Evolutionary conservation across 2,797 vertebrate species (phyloP).

Genomic region (Enteromius argenteus): DNA sequence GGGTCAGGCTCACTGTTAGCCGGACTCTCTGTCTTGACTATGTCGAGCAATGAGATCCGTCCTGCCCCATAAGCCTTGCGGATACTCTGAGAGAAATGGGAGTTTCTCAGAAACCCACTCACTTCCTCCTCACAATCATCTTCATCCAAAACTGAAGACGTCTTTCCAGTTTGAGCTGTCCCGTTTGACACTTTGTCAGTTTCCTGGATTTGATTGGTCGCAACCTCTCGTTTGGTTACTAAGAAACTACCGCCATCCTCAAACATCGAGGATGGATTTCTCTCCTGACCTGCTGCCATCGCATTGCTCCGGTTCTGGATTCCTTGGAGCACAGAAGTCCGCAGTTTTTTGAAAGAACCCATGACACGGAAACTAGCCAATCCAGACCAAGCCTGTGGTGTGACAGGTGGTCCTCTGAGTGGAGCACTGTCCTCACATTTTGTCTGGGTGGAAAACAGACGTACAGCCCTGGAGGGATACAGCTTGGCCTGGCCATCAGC

Average conservation of each 20-base stretch:
- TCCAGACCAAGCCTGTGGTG: conserved; percentile 84
- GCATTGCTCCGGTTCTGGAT: conserved; percentile 84
- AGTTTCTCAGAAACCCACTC: conserved; percentile 84
- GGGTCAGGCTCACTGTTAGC: neutral
- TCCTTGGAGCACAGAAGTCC: conserved; percentile 91
- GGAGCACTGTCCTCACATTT: conserved; percentile 68
- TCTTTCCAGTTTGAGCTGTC: conserved; percentile 1
- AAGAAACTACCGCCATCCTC: conserved; percentile 63
- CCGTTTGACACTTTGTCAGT: conserved; percentile 62
- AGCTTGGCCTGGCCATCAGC: conserved; percentile 68
- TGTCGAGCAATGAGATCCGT: conserved; percentile 86
- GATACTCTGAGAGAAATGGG: conserved; percentile 90
- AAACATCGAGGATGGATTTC: conserved; percentile 53
- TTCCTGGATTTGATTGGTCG: conserved; percentile 58
- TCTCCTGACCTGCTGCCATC: conserved; percentile 59
- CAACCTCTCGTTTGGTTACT: conserved; percentile 52
- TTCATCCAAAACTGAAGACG: conserved; percentile 69
- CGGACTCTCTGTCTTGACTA: conserved; percentile 55
- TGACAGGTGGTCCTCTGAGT: conserved; percentile 69
- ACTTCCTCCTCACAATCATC: conserved; percentile 79
- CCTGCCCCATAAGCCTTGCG: conserved; percentile 89
- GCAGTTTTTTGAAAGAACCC: conserved; percentile 96
- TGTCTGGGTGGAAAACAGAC: conserved; percentile 84
- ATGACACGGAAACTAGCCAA: conserved; percentile 88
- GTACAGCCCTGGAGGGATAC: conserved; percentile 86